These are phyloP conservation scores for Sphinx pinastri DNA, from an alignment of 2,888 invertebrate species.

Conservation along the genomic window DNA sequence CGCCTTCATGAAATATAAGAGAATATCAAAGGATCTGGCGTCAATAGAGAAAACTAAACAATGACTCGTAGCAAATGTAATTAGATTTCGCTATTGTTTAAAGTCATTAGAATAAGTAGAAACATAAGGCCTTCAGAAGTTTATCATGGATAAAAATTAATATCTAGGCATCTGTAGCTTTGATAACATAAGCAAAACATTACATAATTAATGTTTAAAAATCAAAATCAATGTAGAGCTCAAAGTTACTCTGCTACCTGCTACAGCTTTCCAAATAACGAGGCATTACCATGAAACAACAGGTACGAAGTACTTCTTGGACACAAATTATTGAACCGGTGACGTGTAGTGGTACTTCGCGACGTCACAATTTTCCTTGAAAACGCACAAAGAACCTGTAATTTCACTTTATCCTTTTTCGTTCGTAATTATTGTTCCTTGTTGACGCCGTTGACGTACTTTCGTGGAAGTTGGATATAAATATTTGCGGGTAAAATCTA, in stretches of 20 bases:
- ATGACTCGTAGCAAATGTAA: not conserved
- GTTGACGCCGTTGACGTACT: not conserved
- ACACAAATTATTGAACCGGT: not conserved
- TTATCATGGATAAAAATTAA: too few relatives aligned
- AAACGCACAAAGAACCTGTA: not conserved
- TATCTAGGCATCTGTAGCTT: too few relatives aligned
- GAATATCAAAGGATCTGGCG: too few relatives aligned
- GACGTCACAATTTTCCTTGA: constrained; percentile 8
- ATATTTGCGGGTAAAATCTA: too few relatives aligned
- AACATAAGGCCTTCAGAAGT: too few relatives aligned
- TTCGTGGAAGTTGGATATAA: too few relatives aligned
- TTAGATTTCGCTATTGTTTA: not conserved
- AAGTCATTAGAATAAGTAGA: too few relatives aligned
- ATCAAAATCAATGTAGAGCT: too few relatives aligned
- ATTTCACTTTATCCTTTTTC: not conserved
- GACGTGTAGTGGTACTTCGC: not conserved
- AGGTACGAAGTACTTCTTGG: not conserved
- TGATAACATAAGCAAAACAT: too few relatives aligned
- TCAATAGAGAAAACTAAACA: not conserved
- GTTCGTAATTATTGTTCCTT: not conserved
- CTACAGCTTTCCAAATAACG: not conserved
- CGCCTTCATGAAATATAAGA: too few relatives aligned
- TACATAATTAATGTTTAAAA: too few relatives aligned
- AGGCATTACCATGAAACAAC: constrained; percentile 2
- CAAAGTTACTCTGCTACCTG: not conserved